Percentiles rank a stretch among this genome's conserved stretches.
Conservation (phyloP, 2,113 vertebrate species). For the Chaetops frenatus region DNA sequence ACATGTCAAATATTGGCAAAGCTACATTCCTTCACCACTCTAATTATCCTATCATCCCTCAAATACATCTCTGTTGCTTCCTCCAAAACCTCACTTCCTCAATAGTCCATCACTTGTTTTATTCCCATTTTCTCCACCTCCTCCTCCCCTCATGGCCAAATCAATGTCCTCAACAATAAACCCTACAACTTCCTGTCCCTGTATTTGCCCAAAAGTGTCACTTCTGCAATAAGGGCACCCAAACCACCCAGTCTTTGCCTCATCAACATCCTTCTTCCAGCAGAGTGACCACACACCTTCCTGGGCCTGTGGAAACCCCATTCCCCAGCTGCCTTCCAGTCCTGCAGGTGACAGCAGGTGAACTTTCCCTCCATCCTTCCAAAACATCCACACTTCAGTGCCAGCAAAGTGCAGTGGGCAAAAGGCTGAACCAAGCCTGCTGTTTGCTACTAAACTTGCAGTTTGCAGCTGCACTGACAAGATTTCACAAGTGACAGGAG, state of each 20-base stretch:
- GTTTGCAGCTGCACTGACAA: background rate
- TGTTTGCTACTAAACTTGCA: background rate
- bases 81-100: background rate
- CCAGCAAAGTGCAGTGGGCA: rapidly evolving
- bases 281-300: rapidly evolving
- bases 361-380: background rate
- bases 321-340: background rate
- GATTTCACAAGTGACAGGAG: background rate
- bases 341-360: rapidly evolving
- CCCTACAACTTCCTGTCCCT: too few species aligned
- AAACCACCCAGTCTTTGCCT: background rate
- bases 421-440: background rate
- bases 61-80: background rate
- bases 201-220: background rate
- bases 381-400: rapidly evolving
- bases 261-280: rapidly evolving
- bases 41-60: background rate
- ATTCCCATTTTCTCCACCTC: background rate
- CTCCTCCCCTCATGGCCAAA: background rate
- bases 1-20: background rate
- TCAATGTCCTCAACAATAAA: rapidly evolving
- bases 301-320: background rate
- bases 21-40: background rate
- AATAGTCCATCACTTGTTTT: background rate
- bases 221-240: background rate